Percentiles rank a stretch among this genome's conserved stretches.
phyloP scores from a whole-genome alignment of 2,113 vertebrate species.

The Boulengeromyrus knoepffleri region DNA sequence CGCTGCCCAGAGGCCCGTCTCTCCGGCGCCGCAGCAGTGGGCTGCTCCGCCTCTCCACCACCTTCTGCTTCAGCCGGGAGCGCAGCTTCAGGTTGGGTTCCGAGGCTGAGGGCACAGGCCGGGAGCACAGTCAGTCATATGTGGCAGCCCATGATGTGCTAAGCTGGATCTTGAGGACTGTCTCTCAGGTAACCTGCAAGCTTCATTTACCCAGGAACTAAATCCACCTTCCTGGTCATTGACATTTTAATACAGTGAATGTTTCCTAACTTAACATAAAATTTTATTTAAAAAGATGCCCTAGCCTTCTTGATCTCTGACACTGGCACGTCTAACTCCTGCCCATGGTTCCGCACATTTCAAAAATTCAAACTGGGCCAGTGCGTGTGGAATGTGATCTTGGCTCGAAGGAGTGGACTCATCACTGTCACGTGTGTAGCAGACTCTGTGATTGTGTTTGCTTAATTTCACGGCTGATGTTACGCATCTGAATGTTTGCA shows the following conservation, averaged over 20 bases:
- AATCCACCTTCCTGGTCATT: neutral
- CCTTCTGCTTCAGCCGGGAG: constrained; percentile 93
- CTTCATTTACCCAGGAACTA: neutral
- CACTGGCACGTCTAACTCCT: neutral
- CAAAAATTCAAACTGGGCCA: neutral
- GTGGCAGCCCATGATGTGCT: neutral
- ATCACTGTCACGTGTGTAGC: neutral
- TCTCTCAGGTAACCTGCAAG: neutral
- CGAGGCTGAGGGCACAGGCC: constrained; percentile 65
- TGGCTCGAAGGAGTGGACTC: neutral
- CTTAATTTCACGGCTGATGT: neutral
- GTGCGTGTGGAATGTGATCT: neutral
- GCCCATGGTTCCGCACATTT: neutral
- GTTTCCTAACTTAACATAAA: neutral
- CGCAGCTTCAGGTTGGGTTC: constrained; percentile 94
- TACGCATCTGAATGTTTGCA: neutral
- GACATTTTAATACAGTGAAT: neutral
- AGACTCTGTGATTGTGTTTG: neutral
- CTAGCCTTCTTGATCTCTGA: neutral
- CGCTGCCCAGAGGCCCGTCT: constrained; percentile 71
- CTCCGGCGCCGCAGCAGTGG: constrained; percentile 86
- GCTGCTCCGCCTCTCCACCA: constrained; percentile 90
- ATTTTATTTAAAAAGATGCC: neutral
- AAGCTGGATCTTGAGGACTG: neutral
- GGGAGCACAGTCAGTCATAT: neutral